Conservation (phyloP, 1,140 invertebrate species). For the Leptinotarsa texana region DNA sequence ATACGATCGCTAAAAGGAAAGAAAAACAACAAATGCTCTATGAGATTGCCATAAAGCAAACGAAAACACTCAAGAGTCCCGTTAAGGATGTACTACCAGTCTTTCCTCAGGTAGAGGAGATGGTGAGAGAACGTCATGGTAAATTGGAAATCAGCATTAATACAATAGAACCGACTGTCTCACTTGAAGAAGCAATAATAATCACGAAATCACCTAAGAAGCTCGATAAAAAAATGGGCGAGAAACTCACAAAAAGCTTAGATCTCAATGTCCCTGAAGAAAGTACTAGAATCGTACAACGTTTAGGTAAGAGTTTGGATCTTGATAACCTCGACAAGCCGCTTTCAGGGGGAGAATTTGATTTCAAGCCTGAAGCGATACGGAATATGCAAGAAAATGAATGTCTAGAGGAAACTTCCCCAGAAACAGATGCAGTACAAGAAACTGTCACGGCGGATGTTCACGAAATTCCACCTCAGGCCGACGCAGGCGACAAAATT, state of each 20-base stretch:
- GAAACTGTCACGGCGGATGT: slow-evolving; percentile 58
- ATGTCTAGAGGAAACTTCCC: slow-evolving; percentile 45
- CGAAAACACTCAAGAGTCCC: slow-evolving; percentile 69
- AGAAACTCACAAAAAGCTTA: slow-evolving; percentile 70
- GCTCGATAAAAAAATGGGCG: slow-evolving; percentile 65
- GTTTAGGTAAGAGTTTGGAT: slow-evolving; percentile 54
- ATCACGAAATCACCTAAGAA: slow-evolving; percentile 72
- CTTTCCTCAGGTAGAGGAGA: slow-evolving; percentile 70
- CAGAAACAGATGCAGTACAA: slow-evolving; percentile 51
- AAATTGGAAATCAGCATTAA: slow-evolving; percentile 56
- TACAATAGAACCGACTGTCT: slow-evolving; percentile 51
- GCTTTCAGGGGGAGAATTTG: slow-evolving; percentile 52
- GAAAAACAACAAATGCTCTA: slow-evolving; percentile 72
- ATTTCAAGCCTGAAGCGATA: slow-evolving; percentile 65
- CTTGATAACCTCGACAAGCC: slow-evolving; percentile 46
- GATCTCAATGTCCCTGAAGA: slow-evolving; percentile 56
- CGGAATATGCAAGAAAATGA: slow-evolving; percentile 52
- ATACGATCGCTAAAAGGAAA: slow-evolving; percentile 69
- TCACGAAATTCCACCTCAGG: slow-evolving; percentile 33
- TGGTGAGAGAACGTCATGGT: slow-evolving; percentile 52
- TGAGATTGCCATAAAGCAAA: slow-evolving; percentile 71
- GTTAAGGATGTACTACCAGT: slow-evolving; percentile 69
- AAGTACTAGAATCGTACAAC: slow-evolving; percentile 43
- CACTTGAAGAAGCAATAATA: slow-evolving; percentile 58
- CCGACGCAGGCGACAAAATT: slow-evolving; percentile 48